A percentile compares a stretch with the other conserved stretches of the same genome.
Conservation (phyloP, 2,888 invertebrate genomes). For the Sycophila texana region DNA sequence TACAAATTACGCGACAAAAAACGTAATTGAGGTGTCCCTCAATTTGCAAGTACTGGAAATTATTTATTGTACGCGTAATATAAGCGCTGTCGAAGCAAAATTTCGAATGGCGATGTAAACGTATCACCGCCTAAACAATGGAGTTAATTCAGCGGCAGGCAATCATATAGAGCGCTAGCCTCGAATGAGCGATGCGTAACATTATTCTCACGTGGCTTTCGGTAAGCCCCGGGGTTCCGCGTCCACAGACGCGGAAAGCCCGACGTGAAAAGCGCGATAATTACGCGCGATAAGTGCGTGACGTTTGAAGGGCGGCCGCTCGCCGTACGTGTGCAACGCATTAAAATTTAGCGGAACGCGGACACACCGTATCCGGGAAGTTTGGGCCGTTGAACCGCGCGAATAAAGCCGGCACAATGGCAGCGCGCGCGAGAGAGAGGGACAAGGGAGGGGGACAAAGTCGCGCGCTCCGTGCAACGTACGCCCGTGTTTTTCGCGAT, state of each 20-base stretch:
- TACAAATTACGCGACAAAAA: too few species aligned
- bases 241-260: neutral
- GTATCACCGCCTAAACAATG: too few species aligned
- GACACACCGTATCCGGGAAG: slow-evolving; percentile 72
- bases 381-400: slow-evolving; percentile 74
- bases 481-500: neutral
- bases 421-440: neutral
- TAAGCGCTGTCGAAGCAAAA: too few species aligned
- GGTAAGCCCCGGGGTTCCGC: slow-evolving; percentile 4
- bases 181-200: neutral
- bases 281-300: slow-evolving; percentile 42
- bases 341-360: slow-evolving; percentile 5
- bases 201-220: neutral
- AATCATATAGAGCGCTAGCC: too few species aligned
- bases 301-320: neutral
- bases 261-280: slow-evolving; percentile 48
- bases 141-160: too few species aligned
- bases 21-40: too few species aligned
- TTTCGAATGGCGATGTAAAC: too few species aligned
- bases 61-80: too few species aligned
- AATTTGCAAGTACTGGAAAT: too few species aligned
- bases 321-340: neutral
- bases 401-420: slow-evolving; percentile 60
- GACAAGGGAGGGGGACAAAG: too few species aligned
- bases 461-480: neutral